These are phyloP conservation scores for Hydraecia micacea DNA, from an alignment of 2,888 invertebrate species.

Conservation along the genomic window DNA sequence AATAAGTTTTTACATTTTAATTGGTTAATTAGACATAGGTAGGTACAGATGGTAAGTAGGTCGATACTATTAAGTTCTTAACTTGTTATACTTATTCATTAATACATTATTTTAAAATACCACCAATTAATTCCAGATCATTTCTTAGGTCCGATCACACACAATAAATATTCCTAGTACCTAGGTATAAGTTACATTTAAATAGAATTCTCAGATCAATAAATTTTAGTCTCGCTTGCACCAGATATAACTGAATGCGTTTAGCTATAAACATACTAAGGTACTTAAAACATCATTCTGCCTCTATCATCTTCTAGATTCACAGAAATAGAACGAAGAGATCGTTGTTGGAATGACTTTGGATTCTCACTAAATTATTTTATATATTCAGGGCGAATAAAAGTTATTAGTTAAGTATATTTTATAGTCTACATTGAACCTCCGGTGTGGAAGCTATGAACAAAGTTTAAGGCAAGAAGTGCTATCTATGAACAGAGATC, in stretches of 20 bases:
- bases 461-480: too few relatives aligned
- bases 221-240: neutral
- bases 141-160: too few relatives aligned
- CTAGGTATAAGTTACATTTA: too few relatives aligned
- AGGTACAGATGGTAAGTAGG: neutral
- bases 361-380: neutral
- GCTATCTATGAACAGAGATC: too few relatives aligned
- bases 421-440: too few relatives aligned
- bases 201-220: neutral
- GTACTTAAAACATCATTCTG: neutral
- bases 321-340: neutral
- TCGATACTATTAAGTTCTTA: neutral
- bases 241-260: neutral
- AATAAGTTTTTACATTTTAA: neutral
- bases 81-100: neutral
- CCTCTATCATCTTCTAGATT: neutral
- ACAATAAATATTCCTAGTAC: too few relatives aligned
- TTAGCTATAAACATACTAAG: neutral
- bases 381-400: neutral
- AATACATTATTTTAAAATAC: neutral
- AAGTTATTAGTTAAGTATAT: too few relatives aligned
- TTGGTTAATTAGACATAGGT: neutral
- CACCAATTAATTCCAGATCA: neutral
- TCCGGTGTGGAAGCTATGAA: too few relatives aligned
- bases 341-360: neutral